These are phyloP conservation scores for Vultur gryphus DNA, from an alignment of 2,797 vertebrate genomes.

Conservation along the genomic window DNA sequence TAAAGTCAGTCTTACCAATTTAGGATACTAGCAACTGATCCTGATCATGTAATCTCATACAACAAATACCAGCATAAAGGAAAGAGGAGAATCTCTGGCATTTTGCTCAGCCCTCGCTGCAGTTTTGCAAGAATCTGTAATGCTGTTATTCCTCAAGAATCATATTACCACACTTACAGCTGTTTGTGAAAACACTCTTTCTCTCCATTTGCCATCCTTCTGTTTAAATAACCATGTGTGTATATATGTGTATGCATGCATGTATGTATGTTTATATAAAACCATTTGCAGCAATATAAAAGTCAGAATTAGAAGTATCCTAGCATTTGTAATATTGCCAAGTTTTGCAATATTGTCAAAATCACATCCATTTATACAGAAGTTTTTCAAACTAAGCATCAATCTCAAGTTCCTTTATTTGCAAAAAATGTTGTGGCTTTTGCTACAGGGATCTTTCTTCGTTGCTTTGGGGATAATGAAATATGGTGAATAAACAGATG, in stretches of 20 bases:
- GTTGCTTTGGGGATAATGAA: neutral
- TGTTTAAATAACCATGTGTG: neutral
- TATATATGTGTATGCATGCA: neutral
- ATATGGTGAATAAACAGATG: neutral
- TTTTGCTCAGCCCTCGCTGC: neutral
- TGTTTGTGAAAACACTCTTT: neutral
- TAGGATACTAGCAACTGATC: neutral
- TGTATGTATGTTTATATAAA: neutral
- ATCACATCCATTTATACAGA: neutral
- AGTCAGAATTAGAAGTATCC: neutral
- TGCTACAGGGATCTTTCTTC: neutral
- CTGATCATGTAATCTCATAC: neutral
- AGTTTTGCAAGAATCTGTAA: neutral
- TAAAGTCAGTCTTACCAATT: neutral
- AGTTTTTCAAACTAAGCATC: neutral
- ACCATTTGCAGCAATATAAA: neutral
- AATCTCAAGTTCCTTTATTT: neutral
- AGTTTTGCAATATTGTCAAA: neutral
- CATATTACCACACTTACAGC: neutral
- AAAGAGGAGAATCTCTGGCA: neutral
- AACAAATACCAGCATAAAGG: neutral
- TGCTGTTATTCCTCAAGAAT: neutral
- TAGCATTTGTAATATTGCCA: neutral
- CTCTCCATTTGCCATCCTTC: neutral
- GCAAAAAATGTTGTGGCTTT: neutral